Evolutionary conservation across 2,113 vertebrate species (phyloP).

Genomic region (Takifugu flavidus): DNA sequence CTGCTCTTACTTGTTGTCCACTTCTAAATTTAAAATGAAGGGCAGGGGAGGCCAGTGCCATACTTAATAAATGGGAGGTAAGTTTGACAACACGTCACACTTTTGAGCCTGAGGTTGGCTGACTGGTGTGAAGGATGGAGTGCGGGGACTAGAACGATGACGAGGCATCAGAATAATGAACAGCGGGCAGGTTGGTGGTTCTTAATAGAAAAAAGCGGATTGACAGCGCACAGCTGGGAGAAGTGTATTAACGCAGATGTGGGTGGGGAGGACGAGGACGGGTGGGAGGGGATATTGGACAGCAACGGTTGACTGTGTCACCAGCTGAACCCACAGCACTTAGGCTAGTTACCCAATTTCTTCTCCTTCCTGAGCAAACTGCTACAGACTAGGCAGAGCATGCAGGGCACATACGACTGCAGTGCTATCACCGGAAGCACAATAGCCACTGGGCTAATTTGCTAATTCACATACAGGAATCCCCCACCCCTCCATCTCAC

Average conservation of each 20-base stretch:
- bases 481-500: constrained; percentile 52
- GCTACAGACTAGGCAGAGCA: constrained; percentile 56
- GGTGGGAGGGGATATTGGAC: constrained; percentile 26
- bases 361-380: constrained; percentile 31
- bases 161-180: constrained; percentile 59
- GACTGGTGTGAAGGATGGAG: constrained; percentile 43
- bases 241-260: constrained; percentile 69
- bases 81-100: constrained; percentile 57
- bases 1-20: constrained; percentile 18
- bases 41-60: constrained; percentile 41
- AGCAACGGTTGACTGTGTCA: constrained; percentile 63
- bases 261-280: constrained; percentile 17
- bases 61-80: constrained; percentile 58
- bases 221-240: constrained; percentile 66
- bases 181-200: constrained; percentile 49
- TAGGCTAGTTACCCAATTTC: constrained; percentile 76
- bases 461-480: constrained; percentile 67
- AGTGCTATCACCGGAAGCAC: constrained; percentile 73
- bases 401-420: constrained; percentile 74
- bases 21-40: constrained; percentile 36
- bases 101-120: constrained; percentile 41
- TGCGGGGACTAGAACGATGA: constrained; percentile 42
- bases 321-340: constrained; percentile 62
- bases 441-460: constrained; percentile 41
- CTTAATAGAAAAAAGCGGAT: constrained; percentile 44